phyloP scores from a whole-genome alignment of 2,888 invertebrate species.

The Chouioia cunea region DNA sequence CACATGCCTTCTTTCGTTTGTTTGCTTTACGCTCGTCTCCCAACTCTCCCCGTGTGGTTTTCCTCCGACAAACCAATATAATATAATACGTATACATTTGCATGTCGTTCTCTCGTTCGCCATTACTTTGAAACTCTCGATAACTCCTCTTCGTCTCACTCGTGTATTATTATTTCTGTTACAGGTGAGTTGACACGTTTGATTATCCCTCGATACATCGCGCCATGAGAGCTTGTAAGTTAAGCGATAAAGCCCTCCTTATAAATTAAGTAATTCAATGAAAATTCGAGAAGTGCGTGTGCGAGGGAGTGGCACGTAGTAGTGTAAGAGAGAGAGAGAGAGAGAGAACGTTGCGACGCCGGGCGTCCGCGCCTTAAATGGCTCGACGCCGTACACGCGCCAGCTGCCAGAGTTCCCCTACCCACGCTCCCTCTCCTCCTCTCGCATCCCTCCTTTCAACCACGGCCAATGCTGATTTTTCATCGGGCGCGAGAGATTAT shows the following conservation, averaged over 20 bases:
- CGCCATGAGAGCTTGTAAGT: constrained; percentile 12
- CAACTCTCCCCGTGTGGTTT: not conserved
- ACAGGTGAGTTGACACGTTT: constrained; percentile 21
- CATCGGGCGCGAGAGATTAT: not conserved
- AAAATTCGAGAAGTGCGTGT: constrained; percentile 18
- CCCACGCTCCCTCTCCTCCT: constrained; percentile 22
- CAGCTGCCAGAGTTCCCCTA: constrained; percentile 62
- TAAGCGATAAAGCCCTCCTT: not conserved
- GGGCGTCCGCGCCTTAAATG: constrained; percentile 69
- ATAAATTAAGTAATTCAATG: constrained; percentile 25
- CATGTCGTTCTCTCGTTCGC: too few relatives aligned
- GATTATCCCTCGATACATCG: not conserved
- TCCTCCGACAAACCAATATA: too few relatives aligned
- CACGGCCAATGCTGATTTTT: not conserved
- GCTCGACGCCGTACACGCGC: constrained; percentile 69
- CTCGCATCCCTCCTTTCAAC: too few relatives aligned
- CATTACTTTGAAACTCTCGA: too few relatives aligned
- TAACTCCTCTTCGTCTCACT: too few relatives aligned
- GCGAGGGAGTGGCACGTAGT: constrained; percentile 25
- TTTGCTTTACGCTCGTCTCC: constrained; percentile 36
- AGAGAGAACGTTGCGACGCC: constrained; percentile 64
- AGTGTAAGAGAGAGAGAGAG: constrained; percentile 38
- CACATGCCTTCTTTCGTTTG: constrained; percentile 5
- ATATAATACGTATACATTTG: too few relatives aligned
- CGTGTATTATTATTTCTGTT: constrained; percentile 17